phyloP scores from a whole-genome alignment of 2,113 vertebrate genomes.

The Rallus limicola region DNA sequence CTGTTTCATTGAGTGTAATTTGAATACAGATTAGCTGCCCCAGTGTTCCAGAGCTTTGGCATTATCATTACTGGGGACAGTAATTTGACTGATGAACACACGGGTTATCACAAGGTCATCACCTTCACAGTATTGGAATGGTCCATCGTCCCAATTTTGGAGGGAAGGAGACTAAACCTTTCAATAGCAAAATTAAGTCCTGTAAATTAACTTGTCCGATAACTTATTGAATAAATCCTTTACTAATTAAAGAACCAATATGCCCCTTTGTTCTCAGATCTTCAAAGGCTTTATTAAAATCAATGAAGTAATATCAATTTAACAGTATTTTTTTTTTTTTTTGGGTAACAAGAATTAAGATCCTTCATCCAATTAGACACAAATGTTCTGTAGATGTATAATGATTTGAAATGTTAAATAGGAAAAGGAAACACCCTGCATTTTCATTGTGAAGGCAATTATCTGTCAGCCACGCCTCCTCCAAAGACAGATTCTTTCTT shows the following conservation, averaged over 20 bases:
- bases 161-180: constrained; percentile 76
- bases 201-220: constrained; percentile 82
- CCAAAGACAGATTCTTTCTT: neutral
- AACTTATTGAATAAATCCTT: constrained; percentile 86
- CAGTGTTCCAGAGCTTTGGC: constrained; percentile 88
- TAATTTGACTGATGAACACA: constrained; percentile 90
- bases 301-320: constrained; percentile 74
- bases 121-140: constrained; percentile 75
- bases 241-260: constrained; percentile 79
- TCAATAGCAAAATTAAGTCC: constrained; percentile 82
- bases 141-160: constrained; percentile 64
- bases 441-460: constrained; percentile 17
- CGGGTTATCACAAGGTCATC: constrained; percentile 94
- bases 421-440: neutral
- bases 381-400: constrained; percentile 15
- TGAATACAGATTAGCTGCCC: constrained; percentile 95
- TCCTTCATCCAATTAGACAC: constrained; percentile 68
- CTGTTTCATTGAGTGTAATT: constrained; percentile 86
- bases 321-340: constrained; percentile 60
- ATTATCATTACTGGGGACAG: constrained; percentile 87
- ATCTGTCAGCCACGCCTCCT: neutral
- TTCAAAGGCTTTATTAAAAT: constrained; percentile 78
- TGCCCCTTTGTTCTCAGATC: constrained; percentile 67
- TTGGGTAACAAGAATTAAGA: constrained; percentile 61
- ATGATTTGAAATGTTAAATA: constrained; percentile 40